A percentile compares a stretch with the other conserved stretches of the same genome.
Conservation (phyloP, 2,888 invertebrate species). For the Catotricha subobsoleta region DNA sequence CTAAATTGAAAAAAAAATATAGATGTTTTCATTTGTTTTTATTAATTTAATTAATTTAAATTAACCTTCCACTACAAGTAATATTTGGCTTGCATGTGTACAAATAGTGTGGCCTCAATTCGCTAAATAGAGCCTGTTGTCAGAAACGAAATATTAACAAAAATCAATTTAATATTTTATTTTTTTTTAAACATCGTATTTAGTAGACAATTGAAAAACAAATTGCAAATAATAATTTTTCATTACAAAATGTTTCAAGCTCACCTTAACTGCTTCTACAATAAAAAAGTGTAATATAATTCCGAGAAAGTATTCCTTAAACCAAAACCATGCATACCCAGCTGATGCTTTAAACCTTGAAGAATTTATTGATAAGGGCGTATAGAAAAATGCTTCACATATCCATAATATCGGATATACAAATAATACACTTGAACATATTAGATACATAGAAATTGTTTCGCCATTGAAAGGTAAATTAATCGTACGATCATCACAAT, state of each 20-base stretch:
- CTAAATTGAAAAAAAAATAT: no score
- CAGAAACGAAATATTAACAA: no score
- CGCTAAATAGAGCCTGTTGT: constrained; percentile 45
- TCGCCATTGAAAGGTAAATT: constrained; percentile 48
- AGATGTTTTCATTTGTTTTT: not conserved
- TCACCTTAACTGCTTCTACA: constrained; percentile 30
- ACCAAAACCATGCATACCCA: constrained; percentile 30
- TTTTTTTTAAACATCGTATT: no score
- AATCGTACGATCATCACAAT: constrained; percentile 51
- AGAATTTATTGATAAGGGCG: constrained; percentile 7
- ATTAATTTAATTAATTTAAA: constrained; percentile 1
- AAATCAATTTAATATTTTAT: no score
- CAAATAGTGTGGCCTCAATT: constrained; percentile 58
- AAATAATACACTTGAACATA: constrained; percentile 34
- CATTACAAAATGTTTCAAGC: no score
- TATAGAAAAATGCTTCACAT: constrained; percentile 26
- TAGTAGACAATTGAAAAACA: no score
- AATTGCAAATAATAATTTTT: not conserved
- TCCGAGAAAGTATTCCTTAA: constrained; percentile 45
- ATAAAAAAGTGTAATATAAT: constrained; percentile 40
- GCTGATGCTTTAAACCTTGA: constrained; percentile 9
- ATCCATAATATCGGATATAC: constrained; percentile 22
- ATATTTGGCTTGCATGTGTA: constrained; percentile 52
- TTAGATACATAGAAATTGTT: constrained; percentile 38
- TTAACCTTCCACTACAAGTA: constrained; percentile 37